Evolutionary conservation across 2,888 invertebrate genomes (phyloP), one percentile per base, ranked within the genome.

Genomic region (Allygus modestus): DNA sequence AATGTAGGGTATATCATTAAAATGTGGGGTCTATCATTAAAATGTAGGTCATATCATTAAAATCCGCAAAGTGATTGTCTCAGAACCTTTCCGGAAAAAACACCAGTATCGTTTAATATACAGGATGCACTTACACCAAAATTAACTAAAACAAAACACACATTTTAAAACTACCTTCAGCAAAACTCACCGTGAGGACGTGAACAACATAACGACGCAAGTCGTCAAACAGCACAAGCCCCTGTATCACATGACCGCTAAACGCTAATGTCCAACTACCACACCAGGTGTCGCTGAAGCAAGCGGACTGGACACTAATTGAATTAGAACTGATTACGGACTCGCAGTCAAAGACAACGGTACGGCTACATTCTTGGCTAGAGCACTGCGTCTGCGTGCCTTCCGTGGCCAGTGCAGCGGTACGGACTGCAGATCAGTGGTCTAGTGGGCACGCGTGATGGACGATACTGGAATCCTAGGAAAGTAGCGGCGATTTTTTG

Each of bases 291-390:
- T 65, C 65, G 31, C 65, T 65, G 28, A 12, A 15, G 54, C 15
- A 15, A 46, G 46, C 46, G 17, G 23, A 20, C 15, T 15, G 65
- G 31, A 4, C 28, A 65, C 51, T 79, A 79, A 79, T 79, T 79
- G 33, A 54, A 58, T 79, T 79, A 79, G 79, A 79, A 79, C 79
- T 79, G 79, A 79, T 79, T 79, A 79, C 23, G 31, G 31, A n/a
- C 79, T 33, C 31, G 58, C 77, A 5, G 54, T 12, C 77, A 2
- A n/a, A 28, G 51, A 2, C 33, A 20, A 58, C 79, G 79, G 58
- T 79, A 31, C 79, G 17, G 31, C 37, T n/a, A 79, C 79, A 79
- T 79, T 79, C 79, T 79, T 58, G 46, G 33, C 75, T 46, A 12
- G 43, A 9, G 41, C 20, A 20, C 2, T 31, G 17, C 65, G n/a